Evolutionary conservation across 1,140 invertebrate genomes (phyloP), one percentile per base, ranked within the genome.

Genomic region (Nylanderia fulva): DNA sequence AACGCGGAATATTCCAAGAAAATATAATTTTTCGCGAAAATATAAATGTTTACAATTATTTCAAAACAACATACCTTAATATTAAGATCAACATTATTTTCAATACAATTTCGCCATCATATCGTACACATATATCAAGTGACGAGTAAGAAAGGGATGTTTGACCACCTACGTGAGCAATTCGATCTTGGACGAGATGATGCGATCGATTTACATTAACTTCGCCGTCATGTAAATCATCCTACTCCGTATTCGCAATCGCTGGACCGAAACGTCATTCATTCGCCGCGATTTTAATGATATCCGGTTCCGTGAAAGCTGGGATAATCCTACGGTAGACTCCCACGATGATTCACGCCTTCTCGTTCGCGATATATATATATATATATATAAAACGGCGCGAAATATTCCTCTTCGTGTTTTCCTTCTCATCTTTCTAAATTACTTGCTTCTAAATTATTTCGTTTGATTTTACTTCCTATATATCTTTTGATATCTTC

Each of bases 161-260:
- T 58, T 6, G 52, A 72, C n/a, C 77, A 56, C 52, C 64, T 71
- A 72, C 54, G 21, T 24, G 36, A 24, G 77, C 36, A 72, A 71
- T 58, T 82, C 27, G 52, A 82, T 82, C 18, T 24, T 56, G 77
- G 27, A 66, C 61, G 60, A 69, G 18, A 13, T n/a, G 66, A 56
- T 36, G 77, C 77, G 77, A 71, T 82, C 68, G 77, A 72, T 82
- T 71, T 82, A 60, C 66, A 82, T 82, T 82, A 82, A 82, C 36
- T 82, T 42, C n/a, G 18, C 42, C 52, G 52, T 72, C 64, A 72
- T 72, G 77, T 68, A 72, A 82, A 82, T 82, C 66, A 72, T 71
- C 24, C 18, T 13, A 42, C 13, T 71, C 36, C 27, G 36, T 36
- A 71, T 71, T 82, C 13, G 54, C 54, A 71, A 60, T 75, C 27